Base-by-base conservation (phyloP, 2,888 invertebrate species). In the Syrphus vitripennis region DNA sequence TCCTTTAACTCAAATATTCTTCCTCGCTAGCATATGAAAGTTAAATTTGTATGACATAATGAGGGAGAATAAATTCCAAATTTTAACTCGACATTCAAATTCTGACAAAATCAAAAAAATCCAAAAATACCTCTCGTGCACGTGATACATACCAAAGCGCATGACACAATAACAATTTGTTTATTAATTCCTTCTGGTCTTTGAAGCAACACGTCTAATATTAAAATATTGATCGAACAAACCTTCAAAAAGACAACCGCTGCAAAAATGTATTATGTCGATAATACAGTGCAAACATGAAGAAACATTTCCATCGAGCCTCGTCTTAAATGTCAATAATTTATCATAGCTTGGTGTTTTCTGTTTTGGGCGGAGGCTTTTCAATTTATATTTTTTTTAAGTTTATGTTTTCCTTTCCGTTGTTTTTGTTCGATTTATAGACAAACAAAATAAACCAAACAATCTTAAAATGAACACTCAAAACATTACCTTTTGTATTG, bases 281-380 rank as follows among this genome's bases (percentile, higher is more conserved):
- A 3, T 45, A 74, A 74, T 74, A 21, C 40, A 83, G 74, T 70
- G 7, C 6, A 3, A 4, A 14, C 57, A 63, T n/a, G n/a, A 50
- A 61, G 37, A 24, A 31, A 26, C 21, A 19, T 31, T 19, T 4
- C 2, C 3, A 10, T 21, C 50, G 67, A 48, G 31, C 48, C 76
- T 76, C 16, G 34, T 26, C 16, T 3, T 4, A 81, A 67, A 40
- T 72, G 84, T 84, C 84, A 84, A 72, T 3, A 24, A 50, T 1
- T 42, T 21, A 48, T 10, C 65, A 65, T 9, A 31, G 63, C 70
- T 57, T 42, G 10, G 21, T 10, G 50, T 10, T 67, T 69, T 34
- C 42, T 55, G 67, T 74, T 55, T 71, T 67, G 84, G 84, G 84
- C 84, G 84, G 84, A 59, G 84, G 67, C 84, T 53, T 78, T 71